Evolutionary conservation across 64 coral and sea anemone genomes (phyloP), one percentile per base, ranked within the genome.

Genomic region (Platygyra sinensis): DNA sequence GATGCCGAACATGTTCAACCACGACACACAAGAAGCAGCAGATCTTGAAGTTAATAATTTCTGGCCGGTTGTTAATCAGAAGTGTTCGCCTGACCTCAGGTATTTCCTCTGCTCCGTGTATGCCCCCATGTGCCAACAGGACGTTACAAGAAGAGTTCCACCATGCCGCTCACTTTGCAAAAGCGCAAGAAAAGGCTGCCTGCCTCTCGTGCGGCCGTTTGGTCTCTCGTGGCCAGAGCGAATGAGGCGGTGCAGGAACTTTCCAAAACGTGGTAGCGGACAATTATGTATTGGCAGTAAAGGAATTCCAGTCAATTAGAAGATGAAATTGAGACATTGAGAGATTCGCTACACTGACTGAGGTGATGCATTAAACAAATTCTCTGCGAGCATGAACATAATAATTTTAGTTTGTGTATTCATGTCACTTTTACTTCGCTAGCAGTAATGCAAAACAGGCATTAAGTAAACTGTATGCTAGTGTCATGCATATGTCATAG

Each of bases 41-140:
- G 92, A 78, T 6, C 83, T 89, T 64, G 92, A 94, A 89, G 87
- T 94, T 75, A 87, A 85, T 64, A 87, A 89, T 18, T 94, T 89
- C 76, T 94, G 92, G 92, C 92, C 87, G 27, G 79, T 94, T 22
- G 87, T 89, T 55, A 72, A 94, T 73, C 83, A 83, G 52, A 74
- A 75, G 14, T 94, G 92, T 63, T 94, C 92, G 3, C 92, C 24
- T 32, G 84, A 95, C 87, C 72, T 91, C 12, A 24, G 12, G 3
- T 78, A 87, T 29, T 95, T 91, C 64, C 52, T 95, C 10, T 95
- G 94, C 54, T 81, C 89, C 8, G 31, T 82, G 28, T 88, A 95
- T 49, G 85, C 89, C 4, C 94, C 94, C 1, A 63, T 83, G 8
- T 95, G 85, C 50, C 81, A 61, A 22, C 4, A 78, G 28, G 11